Evolutionary conservation across 2,113 vertebrate species (phyloP), one percentile per base, ranked within the genome.

Genomic region (Pteronura brasiliensis): DNA sequence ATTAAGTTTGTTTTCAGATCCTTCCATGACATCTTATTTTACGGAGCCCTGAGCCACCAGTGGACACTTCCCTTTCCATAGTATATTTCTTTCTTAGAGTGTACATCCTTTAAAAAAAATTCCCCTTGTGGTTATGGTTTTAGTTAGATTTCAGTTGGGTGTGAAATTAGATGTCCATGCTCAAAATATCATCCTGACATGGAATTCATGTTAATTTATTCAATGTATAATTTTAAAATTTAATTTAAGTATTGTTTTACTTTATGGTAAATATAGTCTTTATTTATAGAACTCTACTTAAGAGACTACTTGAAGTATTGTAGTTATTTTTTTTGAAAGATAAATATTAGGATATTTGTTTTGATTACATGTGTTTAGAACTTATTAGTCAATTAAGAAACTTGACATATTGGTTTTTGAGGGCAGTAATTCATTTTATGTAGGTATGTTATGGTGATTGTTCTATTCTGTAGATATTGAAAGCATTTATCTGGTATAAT

Each of bases 401-500:
- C 86, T 76, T 96, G 96, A 76, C 13, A 88, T 44, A 76, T 96
- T 96, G 90, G 52, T 82, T 93, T 96, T 92, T 93, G 76, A 81
- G 92, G 77, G n/a, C n/a, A 85, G 72, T 97, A 96, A 88, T 84
- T 98, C 95, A 65, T 86, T 36, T 89, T 97, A 88, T 88, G 29
- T 91, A 97, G 65, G 59, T 61, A 82, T 82, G 88, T 77, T 98
- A 83, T 86, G 89, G 69, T 94, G 92, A 97, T 90, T 97, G 76
- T 98, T 97, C 81, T 98, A 87, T 97, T 98, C 84, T 96, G 93
- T 97, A 97, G 96, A 97, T 98, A 98, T 97, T 98, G 98, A 98
- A 98, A 96, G 92, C 98, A 98, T 98, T 98, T 97, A 93, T 98
- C 97, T 98, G 96, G 71, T 97, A 92, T 97, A 98, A 98, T 98